Base-by-base conservation (phyloP, 2,797 vertebrate species). In the Astyanax mexicanus region DNA sequence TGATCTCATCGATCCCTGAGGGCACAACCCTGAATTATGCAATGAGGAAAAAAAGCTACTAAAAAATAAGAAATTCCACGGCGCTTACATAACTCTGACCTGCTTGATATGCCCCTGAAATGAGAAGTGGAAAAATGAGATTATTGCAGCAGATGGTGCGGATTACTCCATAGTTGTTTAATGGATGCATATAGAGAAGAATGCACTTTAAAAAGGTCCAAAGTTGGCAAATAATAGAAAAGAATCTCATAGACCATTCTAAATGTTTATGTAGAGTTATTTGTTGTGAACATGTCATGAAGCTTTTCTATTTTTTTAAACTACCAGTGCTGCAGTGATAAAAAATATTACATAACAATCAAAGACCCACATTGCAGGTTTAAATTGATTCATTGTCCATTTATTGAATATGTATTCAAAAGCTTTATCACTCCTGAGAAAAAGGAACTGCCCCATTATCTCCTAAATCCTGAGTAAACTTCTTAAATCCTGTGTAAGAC, bases 1-100 rank as follows among this genome's bases (percentile, higher is more conserved):
- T 80, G 57, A 83, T 55, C 69, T 83, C 68, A 75, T 69, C 61
- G 44, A 73, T 75, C 67, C 66, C 51, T 25, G 3, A 72, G 75
- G 70, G 23, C 47, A 74, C 47, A 64, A 21, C 66, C 23, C 9
- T 25, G 13, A 6, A 29, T 75, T 75, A 21, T 7, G 27, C 52
- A 72, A 65, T 38, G 13, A 51, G 27, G 38, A 8, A 35, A 54
- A 19, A 21, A 3, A 8, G 13, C 19, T n/a, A 10, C 25, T 13
- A 32, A 21, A 19, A 47, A 68, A 62, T 62, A 3, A 67, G 32
- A 47, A 29, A 83, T 80, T 83, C 81, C 81, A 75, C 65, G 27
- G 12, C 8, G 1, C 64, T 78, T 78, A 47, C 75, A 21, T 65
- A 83, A 72, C 47, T 3, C 21, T 69, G 57, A 49, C 17, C 66